Conservation (phyloP, 2,888 invertebrate species). For the Tetropium fuscum region DNA sequence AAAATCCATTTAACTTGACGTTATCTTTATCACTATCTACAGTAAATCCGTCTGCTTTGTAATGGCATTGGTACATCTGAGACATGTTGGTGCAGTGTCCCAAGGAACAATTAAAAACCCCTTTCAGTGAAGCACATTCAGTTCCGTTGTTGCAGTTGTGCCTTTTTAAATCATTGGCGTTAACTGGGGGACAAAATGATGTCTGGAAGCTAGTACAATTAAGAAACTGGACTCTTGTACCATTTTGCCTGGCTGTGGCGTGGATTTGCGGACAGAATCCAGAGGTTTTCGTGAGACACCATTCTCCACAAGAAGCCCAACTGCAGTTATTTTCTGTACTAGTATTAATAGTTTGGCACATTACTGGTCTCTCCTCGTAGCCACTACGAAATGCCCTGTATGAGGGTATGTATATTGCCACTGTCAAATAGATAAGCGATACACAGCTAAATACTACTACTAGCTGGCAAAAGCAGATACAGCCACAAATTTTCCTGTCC, state of each 20-base stretch:
- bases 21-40: conserved; percentile 78
- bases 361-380: conserved; percentile 72
- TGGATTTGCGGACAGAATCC: conserved; percentile 81
- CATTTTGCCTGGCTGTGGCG: conserved; percentile 77
- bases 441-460: conserved; percentile 82
- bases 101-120: conserved; percentile 79
- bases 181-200: conserved; percentile 76
- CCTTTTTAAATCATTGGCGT: conserved; percentile 63
- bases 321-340: conserved; percentile 76
- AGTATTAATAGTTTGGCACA: conserved; percentile 79
- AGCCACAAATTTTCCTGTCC: conserved; percentile 79
- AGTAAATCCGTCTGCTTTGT: conserved; percentile 74
- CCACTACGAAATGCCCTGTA: conserved; percentile 79
- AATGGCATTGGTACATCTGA: conserved; percentile 74
- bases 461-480: conserved; percentile 81
- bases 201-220: conserved; percentile 72
- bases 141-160: conserved; percentile 81
- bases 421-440: conserved; percentile 80
- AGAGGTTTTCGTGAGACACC: conserved; percentile 83
- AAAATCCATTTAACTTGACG: conserved; percentile 77
- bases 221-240: conserved; percentile 74
- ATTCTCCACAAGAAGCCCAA: conserved; percentile 83
- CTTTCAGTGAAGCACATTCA: conserved; percentile 75
- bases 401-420: conserved; percentile 81
- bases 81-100: conserved; percentile 79